Conservation (phyloP, 2,797 vertebrate genomes). For the Sternarchorhynchus goeldii region DNA sequence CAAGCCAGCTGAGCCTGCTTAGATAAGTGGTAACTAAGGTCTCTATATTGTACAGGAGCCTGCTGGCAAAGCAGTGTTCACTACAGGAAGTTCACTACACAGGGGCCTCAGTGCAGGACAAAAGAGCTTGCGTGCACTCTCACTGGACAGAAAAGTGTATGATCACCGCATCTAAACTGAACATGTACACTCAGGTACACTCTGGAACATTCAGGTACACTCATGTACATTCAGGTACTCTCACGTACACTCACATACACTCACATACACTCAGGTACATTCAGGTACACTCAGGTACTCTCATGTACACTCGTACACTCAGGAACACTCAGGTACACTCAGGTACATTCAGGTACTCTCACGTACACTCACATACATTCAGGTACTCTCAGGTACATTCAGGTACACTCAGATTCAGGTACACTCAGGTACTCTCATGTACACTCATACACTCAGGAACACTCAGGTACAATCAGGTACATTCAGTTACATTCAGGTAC, state of each 20-base stretch:
- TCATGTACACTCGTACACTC: too few species aligned
- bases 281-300: too few species aligned
- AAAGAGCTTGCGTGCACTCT: constrained; percentile 65
- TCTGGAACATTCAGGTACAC: not conserved
- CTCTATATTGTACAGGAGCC: constrained; percentile 55
- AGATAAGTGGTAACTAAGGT: constrained; percentile 71
- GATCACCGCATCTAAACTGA: constrained; percentile 38
- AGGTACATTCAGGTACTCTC: not conserved
- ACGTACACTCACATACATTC: not conserved
- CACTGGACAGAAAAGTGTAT: constrained; percentile 64
- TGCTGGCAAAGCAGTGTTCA: constrained; percentile 68
- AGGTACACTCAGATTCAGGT: too few species aligned
- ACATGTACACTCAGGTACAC: constrained; percentile 24
- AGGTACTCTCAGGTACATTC: not conserved
- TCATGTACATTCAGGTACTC: too few species aligned
- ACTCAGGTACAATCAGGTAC: too few species aligned
- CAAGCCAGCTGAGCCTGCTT: constrained; percentile 62
- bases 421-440: too few species aligned
- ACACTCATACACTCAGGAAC: too few species aligned
- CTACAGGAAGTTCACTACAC: constrained; percentile 71
- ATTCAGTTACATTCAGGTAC: too few species aligned
- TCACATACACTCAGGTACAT: too few species aligned
- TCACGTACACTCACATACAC: too few species aligned
- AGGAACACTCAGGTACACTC: too few species aligned
- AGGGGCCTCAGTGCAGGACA: constrained; percentile 61